These are phyloP conservation scores for Hexactinellida sp. DNA, from an alignment of 37 sponge, comb jelly and placozoan genomes.

Conservation along the genomic window DNA sequence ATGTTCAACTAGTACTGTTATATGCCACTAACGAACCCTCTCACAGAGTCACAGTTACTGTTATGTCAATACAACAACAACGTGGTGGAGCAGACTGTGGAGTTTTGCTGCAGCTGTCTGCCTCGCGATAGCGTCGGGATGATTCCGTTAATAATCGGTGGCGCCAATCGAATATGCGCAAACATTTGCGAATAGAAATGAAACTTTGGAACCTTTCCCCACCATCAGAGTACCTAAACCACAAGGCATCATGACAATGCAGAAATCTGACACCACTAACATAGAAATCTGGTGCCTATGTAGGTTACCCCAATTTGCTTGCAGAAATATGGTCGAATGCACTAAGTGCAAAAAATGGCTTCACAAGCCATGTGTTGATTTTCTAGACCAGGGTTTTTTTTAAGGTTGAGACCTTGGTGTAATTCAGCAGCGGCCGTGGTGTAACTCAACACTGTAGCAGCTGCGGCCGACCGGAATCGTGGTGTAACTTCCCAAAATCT, in stretches of 20 bases:
- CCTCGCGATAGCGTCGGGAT: not conserved
- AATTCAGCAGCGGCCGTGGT: too few species aligned
- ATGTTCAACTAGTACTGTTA: too few species aligned
- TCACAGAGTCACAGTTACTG: not conserved
- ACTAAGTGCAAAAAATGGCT: not conserved
- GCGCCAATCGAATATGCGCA: not conserved
- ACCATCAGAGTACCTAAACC: too few species aligned
- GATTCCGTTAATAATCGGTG: not conserved
- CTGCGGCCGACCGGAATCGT: too few species aligned
- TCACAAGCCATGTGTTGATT: not conserved
- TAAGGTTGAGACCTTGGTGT: too few species aligned
- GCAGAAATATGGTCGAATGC: not conserved
- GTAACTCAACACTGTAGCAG: too few species aligned
- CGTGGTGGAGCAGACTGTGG: conserved; percentile 18
- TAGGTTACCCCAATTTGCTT: not conserved
- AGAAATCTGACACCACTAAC: not conserved
- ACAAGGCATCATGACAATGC: too few species aligned
- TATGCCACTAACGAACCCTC: too few species aligned
- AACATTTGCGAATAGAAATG: not conserved
- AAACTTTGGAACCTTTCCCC: not conserved
- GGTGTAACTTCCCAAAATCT: too few species aligned
- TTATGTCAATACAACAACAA: conserved; percentile 17
- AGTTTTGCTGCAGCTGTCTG: conserved; percentile 11
- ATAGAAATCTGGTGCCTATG: not conserved
- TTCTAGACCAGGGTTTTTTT: not conserved